A percentile compares a stretch with the other conserved stretches of the same genome.
phyloP scores from a whole-genome alignment of 2,888 invertebrate species.

The Drosophila testacea region DNA sequence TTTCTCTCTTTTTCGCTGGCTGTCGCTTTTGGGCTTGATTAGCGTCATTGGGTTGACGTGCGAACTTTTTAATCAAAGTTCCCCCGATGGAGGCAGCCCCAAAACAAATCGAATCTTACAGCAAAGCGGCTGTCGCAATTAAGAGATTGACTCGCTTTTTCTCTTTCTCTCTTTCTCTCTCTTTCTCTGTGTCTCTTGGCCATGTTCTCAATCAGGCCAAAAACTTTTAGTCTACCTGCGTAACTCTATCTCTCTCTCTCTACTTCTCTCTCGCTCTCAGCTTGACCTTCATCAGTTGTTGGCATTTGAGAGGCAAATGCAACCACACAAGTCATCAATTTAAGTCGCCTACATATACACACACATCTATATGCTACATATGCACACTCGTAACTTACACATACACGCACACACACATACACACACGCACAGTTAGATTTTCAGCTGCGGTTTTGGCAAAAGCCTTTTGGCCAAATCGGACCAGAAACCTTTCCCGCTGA shows the following conservation, averaged over 20 bases:
- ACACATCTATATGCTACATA: not conserved
- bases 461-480: constrained; percentile 29
- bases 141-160: constrained; percentile 40
- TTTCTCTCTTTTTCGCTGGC: not conserved
- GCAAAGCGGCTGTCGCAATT: constrained; percentile 57
- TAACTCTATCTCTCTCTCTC: not conserved
- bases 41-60: constrained; percentile 67
- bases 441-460: constrained; percentile 25
- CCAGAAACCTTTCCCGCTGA: constrained; percentile 45
- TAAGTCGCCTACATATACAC: constrained; percentile 7
- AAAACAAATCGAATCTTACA: constrained; percentile 12
- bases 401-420: constrained; percentile 29
- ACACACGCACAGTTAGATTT: constrained; percentile 16
- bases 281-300: constrained; percentile 32
- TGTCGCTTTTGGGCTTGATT: constrained; percentile 52
- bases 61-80: constrained; percentile 76
- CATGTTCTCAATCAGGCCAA: not conserved
- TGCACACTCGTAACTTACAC: constrained; percentile 16
- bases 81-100: constrained; percentile 20
- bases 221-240: not conserved
- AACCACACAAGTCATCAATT: constrained; percentile 41
- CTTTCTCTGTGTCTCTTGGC: no score
- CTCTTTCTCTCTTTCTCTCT: not conserved
- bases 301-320: constrained; percentile 18
- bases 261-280: not conserved